Conservation (phyloP, 23 tunicate species). For the Trididemnum nubilum region DNA sequence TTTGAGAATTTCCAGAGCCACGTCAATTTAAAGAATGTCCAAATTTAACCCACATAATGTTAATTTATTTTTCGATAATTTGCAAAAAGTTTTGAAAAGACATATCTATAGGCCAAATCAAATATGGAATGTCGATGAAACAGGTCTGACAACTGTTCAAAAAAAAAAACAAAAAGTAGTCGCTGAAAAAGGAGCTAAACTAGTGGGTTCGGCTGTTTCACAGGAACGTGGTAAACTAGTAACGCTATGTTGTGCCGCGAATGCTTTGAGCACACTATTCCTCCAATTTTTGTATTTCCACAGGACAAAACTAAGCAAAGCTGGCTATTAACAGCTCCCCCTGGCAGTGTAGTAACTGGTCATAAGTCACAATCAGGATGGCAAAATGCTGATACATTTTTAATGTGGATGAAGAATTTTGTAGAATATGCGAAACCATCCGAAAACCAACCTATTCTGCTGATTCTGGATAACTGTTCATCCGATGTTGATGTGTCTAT, state of each 20-base stretch:
- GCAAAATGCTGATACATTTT: constrained; percentile 24
- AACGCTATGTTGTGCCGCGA: constrained; percentile 9
- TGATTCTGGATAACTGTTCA: constrained; percentile 26
- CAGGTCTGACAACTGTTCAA: constrained; percentile 32
- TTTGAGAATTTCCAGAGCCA: not conserved
- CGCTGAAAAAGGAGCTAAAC: constrained; percentile 34
- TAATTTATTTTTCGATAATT: constrained; percentile 15
- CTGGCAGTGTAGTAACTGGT: constrained; percentile 13
- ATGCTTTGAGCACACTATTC: constrained; percentile 26
- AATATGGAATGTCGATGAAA: constrained; percentile 29
- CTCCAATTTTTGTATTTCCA: constrained; percentile 31
- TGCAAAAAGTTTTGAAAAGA: not conserved
- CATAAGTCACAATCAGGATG: constrained; percentile 37
- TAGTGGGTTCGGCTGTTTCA: constrained; percentile 25
- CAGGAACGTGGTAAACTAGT: constrained; percentile 27
- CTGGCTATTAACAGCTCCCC: constrained; percentile 18
- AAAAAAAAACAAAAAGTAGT: not conserved
- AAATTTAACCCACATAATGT: constrained; percentile 20
- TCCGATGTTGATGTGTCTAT: constrained; percentile 9
- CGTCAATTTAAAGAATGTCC: not conserved
- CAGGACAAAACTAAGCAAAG: not conserved
- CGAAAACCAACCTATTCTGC: constrained; percentile 11
- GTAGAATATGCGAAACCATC: not conserved
- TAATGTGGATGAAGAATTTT: constrained; percentile 23
- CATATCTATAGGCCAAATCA: constrained; percentile 16